Base-by-base conservation (phyloP, 2,113 vertebrate genomes). In the Thymallus thymallus region DNA sequence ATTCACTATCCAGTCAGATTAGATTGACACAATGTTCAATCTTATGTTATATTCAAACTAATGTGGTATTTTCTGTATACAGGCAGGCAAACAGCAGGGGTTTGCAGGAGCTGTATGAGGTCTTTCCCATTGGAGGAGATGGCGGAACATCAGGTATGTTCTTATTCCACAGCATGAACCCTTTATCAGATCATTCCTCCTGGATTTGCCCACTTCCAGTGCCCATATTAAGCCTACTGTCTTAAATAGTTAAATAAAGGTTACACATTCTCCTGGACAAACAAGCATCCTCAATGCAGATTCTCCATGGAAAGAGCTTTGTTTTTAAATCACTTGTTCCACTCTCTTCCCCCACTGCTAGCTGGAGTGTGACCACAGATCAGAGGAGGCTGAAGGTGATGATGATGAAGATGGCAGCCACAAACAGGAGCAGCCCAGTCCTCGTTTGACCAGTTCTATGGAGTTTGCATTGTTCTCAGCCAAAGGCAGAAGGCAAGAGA, bases 141-240 rank as follows among this genome's bases (percentile, higher is more conserved):
- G 18, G 58, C 85, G 0, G 0, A 74, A 23, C 86, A 92, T 13
- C 5, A 85, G 89, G 91, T 91, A 46, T 23, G 12, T 20, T 45
- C 13, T 51, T 16, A 51, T 51, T 51, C 9, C 9, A 41, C 35
- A 41, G 35, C 35, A 41, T 41, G 35, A 41, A 41, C 9, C 9
- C 16, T 2, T 51, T 4, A 1, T 41, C 35, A 41, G 35, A 51
- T 14, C 48, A 51, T 14, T 51, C 48, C 48, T 16, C 12, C 16
- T 51, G 4, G 46, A 16, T 51, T 14, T 41, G 7, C 35, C 35
- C 30, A 1, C 30, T 32, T 32, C 30, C 30, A 5, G 30, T 32
- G 9, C 35, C 35, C 10, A 41, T 41, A 41, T 41, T 41, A 41
- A 41, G 9, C 35, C 35, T 41, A 14, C 48, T n/a, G n/a, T n/a